Evolutionary conservation across 2,888 invertebrate genomes (phyloP), one percentile per base, ranked within the genome.

Genomic region (Aromia moschata): DNA sequence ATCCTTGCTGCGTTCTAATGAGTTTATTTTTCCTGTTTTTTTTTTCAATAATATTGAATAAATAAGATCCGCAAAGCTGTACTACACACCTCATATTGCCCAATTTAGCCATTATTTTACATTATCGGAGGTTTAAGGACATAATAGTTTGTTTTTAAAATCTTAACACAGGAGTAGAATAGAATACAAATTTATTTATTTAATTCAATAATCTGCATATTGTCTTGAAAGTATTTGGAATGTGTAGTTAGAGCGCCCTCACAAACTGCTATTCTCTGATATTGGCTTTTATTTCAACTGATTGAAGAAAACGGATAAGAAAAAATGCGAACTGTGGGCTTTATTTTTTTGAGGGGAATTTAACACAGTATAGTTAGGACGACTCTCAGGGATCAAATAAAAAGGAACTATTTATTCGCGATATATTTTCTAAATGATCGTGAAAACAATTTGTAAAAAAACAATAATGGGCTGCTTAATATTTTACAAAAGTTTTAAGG

Each of bases 241-340:
- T 25, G 20, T 18, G 43, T 43, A 12, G 20, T 20, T 43, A 5
- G 10, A 25, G 11, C 20, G 25, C 43, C 43, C 43, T 43, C 43
- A 20, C 14, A 11, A 18, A 14, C 18, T 20, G 11, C 20, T 20
- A 43, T 14, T 43, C 43, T 9, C 20, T 43, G 20, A 43, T 43
- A 43, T 43, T 43, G 43, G 43, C 18, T 43, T 43, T 43, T 43
- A 43, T 43, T 43, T 43, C 16, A 43, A 43, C 20, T 20, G 5
- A 20, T 43, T 43, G 43, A 43, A 25, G 43, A 43, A 43, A 20
- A 20, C 20, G 25, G 5, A 25, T n/a, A 12, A 25, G 43, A 18
- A 43, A 25, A 25, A 43, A 43, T 43, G 43, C 43, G 12, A 25
- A 43, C 25, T 43, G 43, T 11, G 20, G 25, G 25, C 25, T 43